Percentiles rank a stretch among this genome's conserved stretches.
Conservation (phyloP, 2,113 vertebrate species). For the Sylvia atricapilla region DNA sequence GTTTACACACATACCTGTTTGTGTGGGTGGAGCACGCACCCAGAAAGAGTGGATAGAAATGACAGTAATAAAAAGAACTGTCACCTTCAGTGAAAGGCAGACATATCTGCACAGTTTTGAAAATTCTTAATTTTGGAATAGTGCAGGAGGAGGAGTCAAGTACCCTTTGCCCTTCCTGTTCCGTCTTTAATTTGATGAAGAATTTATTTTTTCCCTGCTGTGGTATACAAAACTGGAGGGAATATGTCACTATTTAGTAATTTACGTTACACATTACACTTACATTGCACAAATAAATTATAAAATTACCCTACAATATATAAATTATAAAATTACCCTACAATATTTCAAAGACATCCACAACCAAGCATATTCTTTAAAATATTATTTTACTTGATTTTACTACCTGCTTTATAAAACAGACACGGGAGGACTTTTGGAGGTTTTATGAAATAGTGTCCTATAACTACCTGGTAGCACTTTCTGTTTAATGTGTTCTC, state of each 20-base stretch:
- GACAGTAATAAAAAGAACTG: neutral
- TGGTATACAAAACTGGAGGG: neutral
- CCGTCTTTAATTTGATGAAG: neutral
- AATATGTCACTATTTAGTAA: neutral
- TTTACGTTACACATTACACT: fast-evolving
- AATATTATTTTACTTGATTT: neutral
- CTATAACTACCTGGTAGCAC: neutral
- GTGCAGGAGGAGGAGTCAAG: neutral
- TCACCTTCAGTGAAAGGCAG: neutral
- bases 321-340: neutral
- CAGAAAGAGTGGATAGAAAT: neutral
- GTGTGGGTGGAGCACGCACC: neutral
- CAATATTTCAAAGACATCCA: neutral
- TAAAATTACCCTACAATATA: neutral
- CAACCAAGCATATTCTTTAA: neutral
- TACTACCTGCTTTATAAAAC: neutral
- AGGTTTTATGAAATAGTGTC: neutral
- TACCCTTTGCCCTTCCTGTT: neutral
- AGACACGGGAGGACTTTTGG: neutral
- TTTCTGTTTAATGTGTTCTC: neutral
- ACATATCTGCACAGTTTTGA: neutral
- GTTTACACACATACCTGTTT: neutral
- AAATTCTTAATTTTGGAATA: neutral
- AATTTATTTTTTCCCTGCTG: neutral
- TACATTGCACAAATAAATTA: neutral